Base-by-base conservation (phyloP, 2,113 vertebrate species). In the Girardinichthys multiradiatus region DNA sequence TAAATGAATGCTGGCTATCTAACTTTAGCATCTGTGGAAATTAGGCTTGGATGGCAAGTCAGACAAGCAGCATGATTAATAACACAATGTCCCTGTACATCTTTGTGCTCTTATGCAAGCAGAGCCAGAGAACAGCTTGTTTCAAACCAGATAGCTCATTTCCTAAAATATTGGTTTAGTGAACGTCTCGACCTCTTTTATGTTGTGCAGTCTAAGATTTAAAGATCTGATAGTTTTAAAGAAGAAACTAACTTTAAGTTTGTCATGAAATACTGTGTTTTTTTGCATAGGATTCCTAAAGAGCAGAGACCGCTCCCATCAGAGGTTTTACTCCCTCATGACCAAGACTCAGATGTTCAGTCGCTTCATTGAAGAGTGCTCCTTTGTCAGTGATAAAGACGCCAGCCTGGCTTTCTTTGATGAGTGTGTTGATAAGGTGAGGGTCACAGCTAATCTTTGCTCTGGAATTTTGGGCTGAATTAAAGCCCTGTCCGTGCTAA, bases 271-370 rank as follows among this genome's bases (percentile, higher is more conserved):
- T 72, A 51, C 59, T 30, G 27, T 62, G 9, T 78, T 77, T 37
- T 79, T 12, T 64, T 60, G 39, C 17, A 39, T 67, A 99, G 98
- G 97, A 31, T 99, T 99, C 80, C 90, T 99, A 84, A 98, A 96
- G 92, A 99, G 97, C 87, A 92, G 98, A 64, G 98, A 99, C 75
- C 97, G 98, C 54, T 98, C 98, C 24, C 96, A 99, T 90, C 98
- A 99, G 88, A 98, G 98, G 89, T 99, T 99, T 91, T 99, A 99
- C 90, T 96, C 95, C 0, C 90, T 97, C 85, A 98, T 99, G 97
- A 98, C 96, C 75, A 99, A 98, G 93, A 99, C 98, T 28, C 98
- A 99, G 54, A 99, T 99, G 98, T 99, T 99, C 82, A 99, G 98
- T 89, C 97, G 98, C 35, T 99, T 99, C 91, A 99, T 99, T 39